Evolutionary conservation across 2,888 invertebrate species (phyloP).

Genomic region (Eueremaeus valkanovi): DNA sequence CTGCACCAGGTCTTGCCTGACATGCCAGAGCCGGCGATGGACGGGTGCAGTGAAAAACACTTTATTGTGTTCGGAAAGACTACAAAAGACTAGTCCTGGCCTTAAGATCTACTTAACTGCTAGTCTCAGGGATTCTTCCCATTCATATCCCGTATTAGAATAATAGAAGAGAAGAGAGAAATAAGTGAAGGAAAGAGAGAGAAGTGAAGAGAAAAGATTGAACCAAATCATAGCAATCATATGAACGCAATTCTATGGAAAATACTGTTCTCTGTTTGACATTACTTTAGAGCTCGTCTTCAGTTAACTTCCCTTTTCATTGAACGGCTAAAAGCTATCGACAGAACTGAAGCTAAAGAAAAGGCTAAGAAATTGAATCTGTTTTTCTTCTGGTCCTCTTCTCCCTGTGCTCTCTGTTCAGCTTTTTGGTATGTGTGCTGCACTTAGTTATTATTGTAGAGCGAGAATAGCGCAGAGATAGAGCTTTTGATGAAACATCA

Average conservation of each 20-base stretch:
- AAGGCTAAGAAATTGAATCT: conserved; percentile 16
- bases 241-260: neutral
- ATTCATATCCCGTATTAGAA: neutral
- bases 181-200: neutral
- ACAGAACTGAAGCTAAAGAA: neutral
- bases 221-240: neutral
- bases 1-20: neutral
- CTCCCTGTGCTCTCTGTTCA: neutral
- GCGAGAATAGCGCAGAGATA: no score
- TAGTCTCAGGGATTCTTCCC: neutral
- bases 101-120: neutral
- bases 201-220: no score
- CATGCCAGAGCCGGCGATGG: neutral
- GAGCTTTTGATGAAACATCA: conserved; percentile 10
- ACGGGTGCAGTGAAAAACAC: neutral
- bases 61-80: neutral
- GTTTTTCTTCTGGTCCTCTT: neutral
- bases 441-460: conserved; percentile 1
- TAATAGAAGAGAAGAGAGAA: neutral
- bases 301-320: neutral
- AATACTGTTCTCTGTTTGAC: neutral
- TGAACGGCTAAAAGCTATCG: neutral
- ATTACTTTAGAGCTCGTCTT: neutral
- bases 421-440: conserved; percentile 5
- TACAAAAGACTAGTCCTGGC: neutral